Evolutionary conservation across 1,140 invertebrate genomes (phyloP), one percentile per base, ranked within the genome.

Genomic region (Zaprionus capensis): DNA sequence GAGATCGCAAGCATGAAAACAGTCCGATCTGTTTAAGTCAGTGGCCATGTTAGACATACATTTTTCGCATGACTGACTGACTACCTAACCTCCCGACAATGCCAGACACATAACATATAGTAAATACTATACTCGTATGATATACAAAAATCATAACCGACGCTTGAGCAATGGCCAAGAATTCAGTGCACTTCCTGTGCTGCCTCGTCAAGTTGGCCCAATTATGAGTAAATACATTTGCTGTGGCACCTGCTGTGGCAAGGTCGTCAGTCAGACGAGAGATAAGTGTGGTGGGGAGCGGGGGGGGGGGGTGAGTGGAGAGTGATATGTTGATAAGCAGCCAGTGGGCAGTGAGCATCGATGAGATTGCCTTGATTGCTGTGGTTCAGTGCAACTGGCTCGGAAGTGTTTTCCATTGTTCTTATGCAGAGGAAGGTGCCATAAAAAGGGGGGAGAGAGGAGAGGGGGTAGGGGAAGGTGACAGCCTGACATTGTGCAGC

Each of bases 331-430:
- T 24, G 46, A 51, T 24, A 51, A 24, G 46, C n/a, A 56, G 12
- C 53, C 22, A 28, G 24, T 28, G 26, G 15, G 73, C 62, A 64
- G 51, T 55, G 69, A 46, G 67, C 62, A 71, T 66, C 57, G 62
- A 28, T 74, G 64, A 24, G 59, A 66, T 62, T 56, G 76, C 79
- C 83, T 73, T 88, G 83, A 83, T 86, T 78, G 83, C 82, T 88
- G 59, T 77, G 83, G 83, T 87, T 86, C 83, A 82, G 80, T 86
- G 80, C 69, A 76, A 71, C 36, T 71, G 51, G 44, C 68, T 75
- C 83, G 80, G 63, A 76, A 85, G 73, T 71, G 55, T 51, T 31
- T 66, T 22, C 51, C 12, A 59, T 67, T 67, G 55, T 59, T 59
- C 67, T 65, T 75, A 24, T 55, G n/a, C 38, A 7, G 46, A 34